phyloP scores from a whole-genome alignment of 1,140 invertebrate species.

The Dendrolimus kikuchii region DNA sequence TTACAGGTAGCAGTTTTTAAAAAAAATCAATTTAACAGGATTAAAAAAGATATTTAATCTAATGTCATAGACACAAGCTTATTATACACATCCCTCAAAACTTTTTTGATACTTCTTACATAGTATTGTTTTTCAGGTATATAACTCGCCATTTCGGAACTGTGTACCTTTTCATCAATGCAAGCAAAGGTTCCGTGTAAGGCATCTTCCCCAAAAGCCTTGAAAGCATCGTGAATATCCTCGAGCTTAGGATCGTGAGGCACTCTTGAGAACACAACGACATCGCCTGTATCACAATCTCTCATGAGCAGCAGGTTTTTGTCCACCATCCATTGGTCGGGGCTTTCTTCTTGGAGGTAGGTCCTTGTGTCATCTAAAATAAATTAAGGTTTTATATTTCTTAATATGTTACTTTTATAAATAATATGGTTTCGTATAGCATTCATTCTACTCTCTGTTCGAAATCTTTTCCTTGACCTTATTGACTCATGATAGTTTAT shows the following conservation, averaged over 20 bases:
- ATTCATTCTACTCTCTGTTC: no score
- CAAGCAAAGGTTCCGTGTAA: constrained; percentile 11
- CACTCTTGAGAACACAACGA: constrained; percentile 19
- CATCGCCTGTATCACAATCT: constrained; percentile 20
- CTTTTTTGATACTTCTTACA: constrained; percentile 1
- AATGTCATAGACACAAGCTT: no score
- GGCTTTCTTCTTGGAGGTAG: constrained; percentile 10
- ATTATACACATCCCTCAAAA: neutral
- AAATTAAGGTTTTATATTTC: neutral
- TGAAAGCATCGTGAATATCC: constrained; percentile 17
- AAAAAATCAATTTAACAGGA: no score
- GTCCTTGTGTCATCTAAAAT: constrained; percentile 12
- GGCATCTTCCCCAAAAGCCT: constrained; percentile 13
- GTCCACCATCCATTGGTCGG: constrained; percentile 26
- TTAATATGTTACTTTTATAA: no score
- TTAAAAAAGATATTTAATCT: no score
- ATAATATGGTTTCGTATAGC: no score
- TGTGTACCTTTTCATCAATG: constrained; percentile 5
- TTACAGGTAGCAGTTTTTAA: no score
- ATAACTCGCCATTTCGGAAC: neutral
- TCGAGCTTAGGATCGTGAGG: constrained; percentile 8
- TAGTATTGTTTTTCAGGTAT: neutral
- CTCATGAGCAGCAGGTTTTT: constrained; percentile 25
- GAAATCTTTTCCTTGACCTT: no score
- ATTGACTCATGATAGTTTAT: no score